Conservation (phyloP, 2,797 vertebrate species). For the Fratercula arctica region DNA sequence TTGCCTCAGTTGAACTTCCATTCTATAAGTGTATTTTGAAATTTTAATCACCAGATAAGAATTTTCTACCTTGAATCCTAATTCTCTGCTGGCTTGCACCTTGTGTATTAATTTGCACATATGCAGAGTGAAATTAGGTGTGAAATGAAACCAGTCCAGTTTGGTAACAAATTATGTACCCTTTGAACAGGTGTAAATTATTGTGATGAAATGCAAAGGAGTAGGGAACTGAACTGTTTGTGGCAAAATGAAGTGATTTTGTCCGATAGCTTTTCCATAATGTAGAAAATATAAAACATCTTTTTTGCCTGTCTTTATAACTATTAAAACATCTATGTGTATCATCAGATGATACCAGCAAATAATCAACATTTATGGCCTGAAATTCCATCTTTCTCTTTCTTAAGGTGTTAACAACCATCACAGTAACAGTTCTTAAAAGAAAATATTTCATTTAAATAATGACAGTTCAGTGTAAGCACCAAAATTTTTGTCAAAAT, state of each 20-base stretch:
- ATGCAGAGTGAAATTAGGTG: conserved; percentile 1
- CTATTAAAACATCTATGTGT: not conserved
- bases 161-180: not conserved
- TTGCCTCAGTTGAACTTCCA: not conserved
- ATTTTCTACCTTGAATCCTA: not conserved
- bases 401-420: not conserved
- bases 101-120: not conserved
- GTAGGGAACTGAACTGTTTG: not conserved
- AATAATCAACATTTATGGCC: not conserved
- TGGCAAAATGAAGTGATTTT: not conserved
- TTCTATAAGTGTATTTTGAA: not conserved
- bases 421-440: not conserved
- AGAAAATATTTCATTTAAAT: not conserved
- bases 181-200: conserved; percentile 14
- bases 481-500: not conserved
- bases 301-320: not conserved
- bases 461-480: not conserved
- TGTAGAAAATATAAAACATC: not conserved
- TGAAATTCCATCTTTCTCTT: not conserved
- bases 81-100: conserved; percentile 13
- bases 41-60: not conserved
- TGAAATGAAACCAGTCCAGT: conserved; percentile 13
- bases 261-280: not conserved
- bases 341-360: not conserved
- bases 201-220: not conserved